Conservation (phyloP, 53 echinoderm and acorn worm genomes). For the Zoroaster sp. region DNA sequence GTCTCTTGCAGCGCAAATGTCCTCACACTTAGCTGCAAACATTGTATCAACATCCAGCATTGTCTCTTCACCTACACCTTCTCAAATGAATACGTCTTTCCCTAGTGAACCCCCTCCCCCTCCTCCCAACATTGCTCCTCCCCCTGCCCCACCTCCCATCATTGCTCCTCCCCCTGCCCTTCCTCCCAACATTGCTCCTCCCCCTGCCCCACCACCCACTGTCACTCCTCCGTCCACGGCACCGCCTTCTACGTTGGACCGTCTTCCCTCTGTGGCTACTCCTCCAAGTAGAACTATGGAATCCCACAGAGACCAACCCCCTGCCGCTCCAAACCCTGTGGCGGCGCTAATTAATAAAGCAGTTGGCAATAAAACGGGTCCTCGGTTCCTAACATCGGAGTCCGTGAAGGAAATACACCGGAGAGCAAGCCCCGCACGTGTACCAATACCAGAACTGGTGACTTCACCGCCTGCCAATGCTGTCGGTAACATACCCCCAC, state of each 20-base stretch:
- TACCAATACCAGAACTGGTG: no score
- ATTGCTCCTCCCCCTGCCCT: no score
- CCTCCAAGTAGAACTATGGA: neutral
- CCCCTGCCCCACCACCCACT: neutral
- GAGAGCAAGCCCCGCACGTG: neutral
- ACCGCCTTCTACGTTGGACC: neutral
- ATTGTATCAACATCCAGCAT: no score
- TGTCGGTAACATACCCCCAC: neutral
- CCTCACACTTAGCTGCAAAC: neutral
- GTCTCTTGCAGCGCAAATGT: conserved; percentile 10
- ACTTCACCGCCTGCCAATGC: neutral
- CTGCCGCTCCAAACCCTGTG: neutral
- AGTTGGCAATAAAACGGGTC: neutral
- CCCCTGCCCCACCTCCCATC: neutral
- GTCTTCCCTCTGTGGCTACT: neutral
- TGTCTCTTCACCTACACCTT: no score
- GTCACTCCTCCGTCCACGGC: no score
- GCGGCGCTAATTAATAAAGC: neutral
- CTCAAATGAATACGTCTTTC: no score
- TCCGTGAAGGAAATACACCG: neutral
- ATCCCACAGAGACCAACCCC: neutral
- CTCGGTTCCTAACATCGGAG: neutral
- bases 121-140: neutral
- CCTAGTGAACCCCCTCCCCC: no score
- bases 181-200: neutral